phyloP scores from a whole-genome alignment of 2,888 invertebrate species.

The Drosophila yooni region DNA sequence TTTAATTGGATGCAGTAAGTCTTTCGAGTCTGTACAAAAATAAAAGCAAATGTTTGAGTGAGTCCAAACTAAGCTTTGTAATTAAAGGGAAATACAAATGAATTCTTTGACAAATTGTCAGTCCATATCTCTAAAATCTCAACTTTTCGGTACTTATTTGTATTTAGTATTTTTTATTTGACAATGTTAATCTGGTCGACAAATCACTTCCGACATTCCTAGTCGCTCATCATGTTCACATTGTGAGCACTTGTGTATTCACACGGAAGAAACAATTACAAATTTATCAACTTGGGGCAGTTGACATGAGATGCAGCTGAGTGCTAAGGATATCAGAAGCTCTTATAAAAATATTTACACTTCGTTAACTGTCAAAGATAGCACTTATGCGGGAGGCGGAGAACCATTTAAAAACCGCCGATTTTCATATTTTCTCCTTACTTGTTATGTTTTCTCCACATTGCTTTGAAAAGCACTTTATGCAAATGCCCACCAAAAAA shows the following conservation, averaged over 20 bases:
- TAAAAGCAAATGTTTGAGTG: background rate
- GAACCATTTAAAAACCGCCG: conserved; percentile 51
- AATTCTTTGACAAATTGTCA: background rate
- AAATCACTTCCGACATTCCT: conserved; percentile 22
- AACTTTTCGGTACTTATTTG: background rate
- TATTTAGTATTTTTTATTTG: background rate
- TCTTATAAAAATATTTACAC: conserved; percentile 72
- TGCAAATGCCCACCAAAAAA: conserved; percentile 64
- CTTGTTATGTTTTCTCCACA: conserved; percentile 29
- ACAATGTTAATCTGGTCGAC: background rate
- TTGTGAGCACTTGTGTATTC: conserved; percentile 9
- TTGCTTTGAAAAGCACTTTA: conserved; percentile 61
- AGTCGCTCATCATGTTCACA: background rate
- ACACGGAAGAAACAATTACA: conserved; percentile 57
- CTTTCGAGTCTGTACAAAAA: background rate
- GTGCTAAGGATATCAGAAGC: conserved; percentile 60
- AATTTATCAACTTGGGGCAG: conserved; percentile 48
- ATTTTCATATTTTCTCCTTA: conserved; percentile 28
- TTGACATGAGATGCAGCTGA: conserved; percentile 53
- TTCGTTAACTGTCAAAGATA: conserved; percentile 74
- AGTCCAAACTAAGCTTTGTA: background rate
- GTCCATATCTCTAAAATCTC: background rate
- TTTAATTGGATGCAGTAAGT: background rate
- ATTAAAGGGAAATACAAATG: background rate
- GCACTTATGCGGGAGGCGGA: conserved; percentile 28